These are phyloP conservation scores for Catocala nupta DNA, from an alignment of 2,888 invertebrate genomes.

Conservation along the genomic window DNA sequence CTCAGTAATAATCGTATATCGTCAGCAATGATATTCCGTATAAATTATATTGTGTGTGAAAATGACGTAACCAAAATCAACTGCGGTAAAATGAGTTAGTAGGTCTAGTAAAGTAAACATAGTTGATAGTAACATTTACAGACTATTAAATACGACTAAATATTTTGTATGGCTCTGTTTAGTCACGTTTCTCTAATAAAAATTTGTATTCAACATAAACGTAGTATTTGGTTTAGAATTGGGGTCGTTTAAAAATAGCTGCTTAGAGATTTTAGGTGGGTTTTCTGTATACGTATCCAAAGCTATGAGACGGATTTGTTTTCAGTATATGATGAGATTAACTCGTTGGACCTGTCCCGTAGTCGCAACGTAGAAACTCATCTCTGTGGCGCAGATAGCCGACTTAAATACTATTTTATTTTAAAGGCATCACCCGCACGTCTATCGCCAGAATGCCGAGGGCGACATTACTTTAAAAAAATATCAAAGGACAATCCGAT, in stretches of 20 bases:
- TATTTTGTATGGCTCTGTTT: slow-evolving; percentile 1
- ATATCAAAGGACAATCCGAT: no score
- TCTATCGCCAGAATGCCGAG: no score
- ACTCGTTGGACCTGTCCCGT: no score
- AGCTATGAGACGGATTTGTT: no score
- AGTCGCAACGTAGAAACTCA: no score
- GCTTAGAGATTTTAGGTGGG: not conserved
- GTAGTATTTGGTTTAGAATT: not conserved
- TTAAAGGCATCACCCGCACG: no score
- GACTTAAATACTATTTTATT: no score
- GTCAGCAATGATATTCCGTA: not conserved
- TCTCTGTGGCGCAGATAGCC: no score
- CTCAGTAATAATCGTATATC: no score
- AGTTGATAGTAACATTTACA: slow-evolving; percentile 6
- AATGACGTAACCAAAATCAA: slow-evolving; percentile 6
- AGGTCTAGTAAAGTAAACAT: not conserved
- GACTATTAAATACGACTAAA: not conserved
- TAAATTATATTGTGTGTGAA: not conserved
- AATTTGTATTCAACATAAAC: not conserved
- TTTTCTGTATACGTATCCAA: no score
- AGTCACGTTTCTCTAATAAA: slow-evolving; percentile 23
- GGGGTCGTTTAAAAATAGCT: not conserved
- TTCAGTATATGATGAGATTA: no score
- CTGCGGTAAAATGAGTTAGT: slow-evolving; percentile 5
- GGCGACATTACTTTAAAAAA: no score